Conservation (phyloP, 2,888 invertebrate genomes). For the Leistus spinibarbis region DNA sequence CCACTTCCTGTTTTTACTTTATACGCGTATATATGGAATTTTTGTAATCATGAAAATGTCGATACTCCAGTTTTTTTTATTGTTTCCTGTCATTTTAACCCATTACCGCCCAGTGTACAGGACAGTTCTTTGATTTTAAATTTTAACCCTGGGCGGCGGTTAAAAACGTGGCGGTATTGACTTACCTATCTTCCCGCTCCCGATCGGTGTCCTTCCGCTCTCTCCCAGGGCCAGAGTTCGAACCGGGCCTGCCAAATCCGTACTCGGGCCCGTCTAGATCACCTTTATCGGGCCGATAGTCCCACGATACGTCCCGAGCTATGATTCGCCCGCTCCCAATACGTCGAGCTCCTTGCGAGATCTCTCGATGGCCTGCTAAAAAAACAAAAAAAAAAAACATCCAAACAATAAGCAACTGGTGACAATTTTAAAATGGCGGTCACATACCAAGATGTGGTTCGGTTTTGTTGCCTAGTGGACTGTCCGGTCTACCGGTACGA, state of each 20-base stretch:
- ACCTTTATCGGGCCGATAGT: slow-evolving; percentile 55
- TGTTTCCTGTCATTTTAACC: too few relatives aligned
- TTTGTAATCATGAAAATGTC: too few relatives aligned
- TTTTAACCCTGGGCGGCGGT: too few relatives aligned
- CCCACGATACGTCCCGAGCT: slow-evolving; percentile 65
- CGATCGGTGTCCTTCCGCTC: slow-evolving; percentile 46
- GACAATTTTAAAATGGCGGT: slow-evolving; percentile 5
- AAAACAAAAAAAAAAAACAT: background rate
- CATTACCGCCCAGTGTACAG: too few relatives aligned
- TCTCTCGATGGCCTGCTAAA: slow-evolving; percentile 55
- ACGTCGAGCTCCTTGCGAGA: slow-evolving; percentile 60
- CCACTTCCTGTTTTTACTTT: too few relatives aligned
- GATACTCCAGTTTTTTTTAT: too few relatives aligned
- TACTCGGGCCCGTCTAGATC: slow-evolving; percentile 25
- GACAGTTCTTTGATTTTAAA: too few relatives aligned
- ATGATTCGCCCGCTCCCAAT: slow-evolving; percentile 87
- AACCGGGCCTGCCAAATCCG: slow-evolving; percentile 18
- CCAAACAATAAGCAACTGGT: slow-evolving; percentile 43
- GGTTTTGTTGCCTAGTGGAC: slow-evolving; percentile 47
- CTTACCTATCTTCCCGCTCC: slow-evolving; percentile 46
- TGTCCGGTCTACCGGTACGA: slow-evolving; percentile 50
- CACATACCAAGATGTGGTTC: slow-evolving; percentile 42
- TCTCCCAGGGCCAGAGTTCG: slow-evolving; percentile 46
- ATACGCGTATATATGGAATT: too few relatives aligned
- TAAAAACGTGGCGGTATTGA: too few relatives aligned